Percentiles rank a stretch among this genome's conserved stretches.
These are phyloP conservation scores for Boleophthalmus pectinirostris DNA, from an alignment of 2,113 vertebrate genomes.

Conservation along the genomic window DNA sequence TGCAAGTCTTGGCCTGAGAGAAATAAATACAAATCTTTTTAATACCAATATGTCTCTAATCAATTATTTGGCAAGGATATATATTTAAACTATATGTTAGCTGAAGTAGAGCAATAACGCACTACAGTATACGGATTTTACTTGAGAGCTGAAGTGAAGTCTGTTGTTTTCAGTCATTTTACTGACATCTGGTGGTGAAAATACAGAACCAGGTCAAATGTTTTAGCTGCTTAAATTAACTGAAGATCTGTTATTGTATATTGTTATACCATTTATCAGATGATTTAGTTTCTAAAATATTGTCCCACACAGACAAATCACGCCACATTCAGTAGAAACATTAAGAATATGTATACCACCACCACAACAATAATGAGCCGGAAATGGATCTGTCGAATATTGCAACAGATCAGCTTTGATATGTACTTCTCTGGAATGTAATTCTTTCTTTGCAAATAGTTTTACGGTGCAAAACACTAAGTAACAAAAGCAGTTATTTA, in stretches of 20 bases:
- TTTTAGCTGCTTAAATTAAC: not conserved
- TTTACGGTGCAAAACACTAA: no score
- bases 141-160: no score
- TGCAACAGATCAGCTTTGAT: not conserved
- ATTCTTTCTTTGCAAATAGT: no score
- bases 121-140: no score
- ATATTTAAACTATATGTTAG: not conserved
- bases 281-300: not conserved
- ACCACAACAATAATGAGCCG: no score
- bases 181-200: not conserved
- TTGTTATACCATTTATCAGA: not conserved
- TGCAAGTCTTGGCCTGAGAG: constrained; percentile 23
- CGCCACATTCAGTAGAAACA: not conserved
- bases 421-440: not conserved
- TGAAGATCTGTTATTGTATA: not conserved
- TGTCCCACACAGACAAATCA: not conserved
- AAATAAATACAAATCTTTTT: constrained; percentile 51
- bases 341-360: no score
- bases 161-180: not conserved
- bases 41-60: not conserved
- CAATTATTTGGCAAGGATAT: not conserved
- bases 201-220: not conserved
- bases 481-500: no score
- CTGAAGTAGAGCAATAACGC: not conserved
- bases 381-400: no score